A percentile compares a stretch with the other conserved stretches of the same genome.
Evolutionary conservation across 53 echinoderm and acorn worm species (phyloP).

Genomic region (Luidia sarsii): DNA sequence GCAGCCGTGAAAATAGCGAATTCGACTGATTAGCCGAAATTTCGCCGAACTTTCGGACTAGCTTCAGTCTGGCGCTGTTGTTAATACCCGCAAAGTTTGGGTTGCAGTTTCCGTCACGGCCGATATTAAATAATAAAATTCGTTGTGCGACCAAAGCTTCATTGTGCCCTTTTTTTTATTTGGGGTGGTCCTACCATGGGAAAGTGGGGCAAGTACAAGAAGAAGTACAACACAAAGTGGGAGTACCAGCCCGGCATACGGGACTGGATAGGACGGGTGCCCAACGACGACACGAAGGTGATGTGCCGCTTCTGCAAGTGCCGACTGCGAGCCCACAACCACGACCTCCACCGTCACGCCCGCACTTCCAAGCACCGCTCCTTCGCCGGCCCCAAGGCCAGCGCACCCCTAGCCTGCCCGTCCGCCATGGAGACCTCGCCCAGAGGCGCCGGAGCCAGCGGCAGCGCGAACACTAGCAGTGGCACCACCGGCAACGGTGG

Average conservation of each 20-base stretch:
- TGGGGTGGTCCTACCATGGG: too few species aligned
- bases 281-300: conserved; percentile 53
- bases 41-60: too few species aligned
- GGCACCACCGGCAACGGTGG: too few species aligned
- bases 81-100: too few species aligned
- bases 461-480: too few species aligned
- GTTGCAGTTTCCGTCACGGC: too few species aligned
- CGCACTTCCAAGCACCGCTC: conserved; percentile 45
- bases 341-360: conserved; percentile 46
- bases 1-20: too few species aligned
- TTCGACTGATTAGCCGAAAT: too few species aligned
- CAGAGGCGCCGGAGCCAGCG: too few species aligned
- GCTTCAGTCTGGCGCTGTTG: too few species aligned
- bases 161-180: neutral
- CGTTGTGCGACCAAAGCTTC: too few species aligned
- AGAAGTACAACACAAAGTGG: conserved; percentile 56
- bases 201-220: conserved; percentile 56
- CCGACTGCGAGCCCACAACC: conserved; percentile 39
- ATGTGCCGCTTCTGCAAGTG: conserved; percentile 51
- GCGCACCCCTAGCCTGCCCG: conserved; percentile 1
- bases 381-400: conserved; percentile 31
- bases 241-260: conserved; percentile 45
- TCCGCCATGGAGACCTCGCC: neutral
- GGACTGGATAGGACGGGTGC: conserved; percentile 58
- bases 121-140: too few species aligned